Conservation (phyloP, 2,797 vertebrate species). For the Sebastes cheni region DNA sequence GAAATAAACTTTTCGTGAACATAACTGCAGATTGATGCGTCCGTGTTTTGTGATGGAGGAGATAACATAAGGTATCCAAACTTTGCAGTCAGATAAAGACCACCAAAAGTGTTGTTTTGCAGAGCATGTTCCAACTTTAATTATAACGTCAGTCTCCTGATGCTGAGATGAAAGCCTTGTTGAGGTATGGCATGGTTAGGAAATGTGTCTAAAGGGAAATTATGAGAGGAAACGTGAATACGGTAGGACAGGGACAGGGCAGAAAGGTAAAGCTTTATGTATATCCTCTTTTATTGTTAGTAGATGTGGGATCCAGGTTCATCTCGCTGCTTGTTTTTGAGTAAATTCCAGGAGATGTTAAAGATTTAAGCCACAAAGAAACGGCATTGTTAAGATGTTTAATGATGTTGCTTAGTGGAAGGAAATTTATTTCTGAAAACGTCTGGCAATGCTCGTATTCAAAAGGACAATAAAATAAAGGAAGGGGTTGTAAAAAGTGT, state of each 20-base stretch:
- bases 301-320: background rate
- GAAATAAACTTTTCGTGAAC: background rate
- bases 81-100: background rate
- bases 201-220: constrained; percentile 25
- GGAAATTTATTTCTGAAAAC: background rate
- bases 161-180: constrained; percentile 47
- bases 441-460: background rate
- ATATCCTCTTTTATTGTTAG: background rate
- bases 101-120: background rate
- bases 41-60: background rate
- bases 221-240: constrained; percentile 7
- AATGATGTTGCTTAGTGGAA: background rate
- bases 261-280: background rate
- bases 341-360: background rate
- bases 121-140: background rate
- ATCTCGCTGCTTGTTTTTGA: background rate
- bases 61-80: background rate
- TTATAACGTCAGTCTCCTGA: constrained; percentile 42
- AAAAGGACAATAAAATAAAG: background rate
- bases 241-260: background rate
- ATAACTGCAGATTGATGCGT: background rate
- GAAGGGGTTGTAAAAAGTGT: background rate
- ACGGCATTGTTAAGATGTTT: background rate
- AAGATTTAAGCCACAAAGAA: background rate
- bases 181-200: constrained; percentile 14